Base-by-base conservation (phyloP, 2,888 invertebrate genomes). In the Suillia variegata region DNA sequence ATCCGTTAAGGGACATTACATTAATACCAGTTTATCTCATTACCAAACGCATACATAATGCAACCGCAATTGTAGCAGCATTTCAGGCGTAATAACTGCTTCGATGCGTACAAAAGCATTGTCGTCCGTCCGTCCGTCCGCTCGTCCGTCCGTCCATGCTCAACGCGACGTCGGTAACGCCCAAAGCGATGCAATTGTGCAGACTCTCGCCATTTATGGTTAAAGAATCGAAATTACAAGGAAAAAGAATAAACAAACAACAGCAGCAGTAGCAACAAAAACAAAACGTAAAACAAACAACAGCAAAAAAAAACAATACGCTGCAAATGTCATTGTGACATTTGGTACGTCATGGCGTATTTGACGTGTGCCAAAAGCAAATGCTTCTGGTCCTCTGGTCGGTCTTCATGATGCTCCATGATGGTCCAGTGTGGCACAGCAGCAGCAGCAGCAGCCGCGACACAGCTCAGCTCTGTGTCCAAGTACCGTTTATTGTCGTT, bases 361-460 rank as follows among this genome's bases (percentile, higher is more conserved):
- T 70, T 72, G 70, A 72, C 70, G 70, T 69, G 69, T 70, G 70
- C 71, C 67, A 68, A 68, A 66, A 66, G 68, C 67, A 68, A 45
- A 20, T 45, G 45, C 20, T 38, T n/a, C 13, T n/a, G 4, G 31
- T 13, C 38, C 38, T n/a, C 38, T 38, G 10, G 12, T 13, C 38
- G n/a, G 12, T n/a, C 38, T 26, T 38, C 38, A n/a, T n/a, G n/a
- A n/a, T n/a, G n/a, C n/a, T n/a, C n/a, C n/a, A n/a, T n/a, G n/a
- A n/a, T n/a, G n/a, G n/a, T n/a, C n/a, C n/a, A n/a, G n/a, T n/a
- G n/a, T n/a, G n/a, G n/a, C n/a, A n/a, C n/a, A n/a, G 38, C 38
- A 38, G 38, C 38, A 38, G 4, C n/a, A 8, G 6, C 38, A 31
- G 15, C 13, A 34, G 48, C 51, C 45, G 48, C 24, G 54, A 45